Percentiles rank a stretch among this genome's conserved stretches.
Conservation (phyloP, 2,888 invertebrate genomes). For the Drosophila hamatofila region DNA sequence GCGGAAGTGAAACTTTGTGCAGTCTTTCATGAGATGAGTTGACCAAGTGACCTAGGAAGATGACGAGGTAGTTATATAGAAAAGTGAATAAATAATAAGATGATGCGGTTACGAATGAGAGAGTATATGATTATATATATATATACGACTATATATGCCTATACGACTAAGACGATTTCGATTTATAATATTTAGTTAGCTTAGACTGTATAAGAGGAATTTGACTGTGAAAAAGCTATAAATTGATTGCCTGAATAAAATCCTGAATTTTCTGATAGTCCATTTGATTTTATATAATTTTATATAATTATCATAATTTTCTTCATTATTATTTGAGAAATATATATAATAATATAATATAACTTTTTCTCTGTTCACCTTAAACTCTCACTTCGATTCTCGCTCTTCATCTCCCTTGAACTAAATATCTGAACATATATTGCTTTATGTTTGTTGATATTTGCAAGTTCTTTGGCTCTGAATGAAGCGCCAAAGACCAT, state of each 20-base stretch:
- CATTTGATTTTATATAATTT: too few species aligned
- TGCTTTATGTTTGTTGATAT: background rate
- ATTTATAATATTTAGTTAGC: too few species aligned
- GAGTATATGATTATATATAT: too few species aligned
- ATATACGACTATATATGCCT: too few species aligned
- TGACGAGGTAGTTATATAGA: background rate
- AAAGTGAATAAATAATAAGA: background rate
- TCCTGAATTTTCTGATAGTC: background rate
- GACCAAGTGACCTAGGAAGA: constrained; percentile 3
- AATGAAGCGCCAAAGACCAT: background rate
- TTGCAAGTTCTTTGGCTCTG: constrained; percentile 14
- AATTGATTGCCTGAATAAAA: background rate
- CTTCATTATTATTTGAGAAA: too few species aligned
- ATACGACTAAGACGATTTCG: too few species aligned
- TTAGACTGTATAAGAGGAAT: too few species aligned
- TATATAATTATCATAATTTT: too few species aligned
- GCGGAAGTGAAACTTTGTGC: background rate
- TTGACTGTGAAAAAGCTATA: too few species aligned
- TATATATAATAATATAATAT: too few species aligned
- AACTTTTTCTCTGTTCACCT: background rate
- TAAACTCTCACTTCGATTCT: background rate
- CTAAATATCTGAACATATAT: constrained; percentile 3
- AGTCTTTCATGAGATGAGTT: background rate
- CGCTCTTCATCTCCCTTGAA: background rate
- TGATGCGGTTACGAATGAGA: too few species aligned